Conservation (phyloP, 1,140 invertebrate species). For the Drosophila aff. region DNA sequence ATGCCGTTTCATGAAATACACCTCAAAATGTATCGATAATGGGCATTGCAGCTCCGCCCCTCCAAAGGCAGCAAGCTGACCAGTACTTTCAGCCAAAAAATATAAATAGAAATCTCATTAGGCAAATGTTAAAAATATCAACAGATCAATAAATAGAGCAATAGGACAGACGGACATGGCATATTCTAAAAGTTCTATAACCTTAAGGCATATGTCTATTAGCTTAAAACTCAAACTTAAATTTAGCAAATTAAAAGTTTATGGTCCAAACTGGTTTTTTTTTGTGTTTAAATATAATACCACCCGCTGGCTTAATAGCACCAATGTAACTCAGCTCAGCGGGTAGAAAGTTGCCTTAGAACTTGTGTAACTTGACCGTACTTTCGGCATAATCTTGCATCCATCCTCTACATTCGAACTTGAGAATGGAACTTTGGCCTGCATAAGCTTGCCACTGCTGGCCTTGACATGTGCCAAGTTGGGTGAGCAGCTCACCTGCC, state of each 20-base stretch:
- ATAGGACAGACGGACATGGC: no score
- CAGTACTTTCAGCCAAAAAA: conserved; percentile 30
- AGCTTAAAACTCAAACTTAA: background rate
- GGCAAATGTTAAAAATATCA: conserved; percentile 70
- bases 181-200: no score
- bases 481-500: background rate
- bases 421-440: conserved; percentile 15
- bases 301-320: background rate
- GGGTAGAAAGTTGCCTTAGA: background rate
- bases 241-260: background rate
- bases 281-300: background rate
- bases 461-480: conserved; percentile 27
- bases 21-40: conserved; percentile 9
- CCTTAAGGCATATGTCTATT: background rate
- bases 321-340: background rate
- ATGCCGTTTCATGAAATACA: conserved; percentile 66
- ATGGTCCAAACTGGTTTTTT: background rate
- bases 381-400: conserved; percentile 11
- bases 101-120: conserved; percentile 73
- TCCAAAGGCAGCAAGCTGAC: conserved; percentile 18
- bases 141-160: conserved; percentile 48
- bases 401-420: conserved; percentile 10
- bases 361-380: conserved; percentile 24
- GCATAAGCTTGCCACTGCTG: conserved; percentile 19
- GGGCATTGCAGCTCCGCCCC: background rate